phyloP scores from a whole-genome alignment of 1,140 invertebrate species.

The Nymphalis io region DNA sequence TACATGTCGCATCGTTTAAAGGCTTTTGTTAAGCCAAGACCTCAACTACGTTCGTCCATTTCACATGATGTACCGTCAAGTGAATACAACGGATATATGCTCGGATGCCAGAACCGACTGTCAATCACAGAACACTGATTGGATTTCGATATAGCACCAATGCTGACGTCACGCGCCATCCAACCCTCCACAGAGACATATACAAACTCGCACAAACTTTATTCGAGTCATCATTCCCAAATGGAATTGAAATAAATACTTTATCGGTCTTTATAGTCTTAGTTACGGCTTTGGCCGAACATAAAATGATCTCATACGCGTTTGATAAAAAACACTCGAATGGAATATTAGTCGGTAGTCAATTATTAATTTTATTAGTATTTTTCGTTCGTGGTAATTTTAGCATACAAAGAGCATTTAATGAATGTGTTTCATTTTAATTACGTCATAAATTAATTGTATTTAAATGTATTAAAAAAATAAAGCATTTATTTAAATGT shows the following conservation, averaged over 20 bases:
- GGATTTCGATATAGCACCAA: slow-evolving; percentile 73
- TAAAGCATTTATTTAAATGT: no score
- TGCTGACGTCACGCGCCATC: slow-evolving; percentile 49
- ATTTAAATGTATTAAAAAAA: no score
- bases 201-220: slow-evolving; percentile 42
- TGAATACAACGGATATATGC: slow-evolving; percentile 46
- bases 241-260: slow-evolving; percentile 43
- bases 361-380: slow-evolving; percentile 22
- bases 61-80: slow-evolving; percentile 45
- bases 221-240: slow-evolving; percentile 39
- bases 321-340: slow-evolving; percentile 36
- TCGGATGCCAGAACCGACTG: slow-evolving; percentile 52
- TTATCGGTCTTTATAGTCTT: slow-evolving; percentile 40
- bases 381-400: not conserved
- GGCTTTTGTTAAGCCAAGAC: slow-evolving; percentile 48
- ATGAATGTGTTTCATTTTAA: no score
- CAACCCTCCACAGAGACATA: slow-evolving; percentile 26
- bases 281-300: slow-evolving; percentile 39
- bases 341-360: slow-evolving; percentile 26
- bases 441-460: no score
- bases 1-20: slow-evolving; percentile 35
- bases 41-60: slow-evolving; percentile 45
- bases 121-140: slow-evolving; percentile 74
- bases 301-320: slow-evolving; percentile 39
- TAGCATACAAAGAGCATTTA: no score